These are phyloP conservation scores for Brachyopa scutellaris DNA, from an alignment of 2,888 invertebrate species.

Conservation along the genomic window DNA sequence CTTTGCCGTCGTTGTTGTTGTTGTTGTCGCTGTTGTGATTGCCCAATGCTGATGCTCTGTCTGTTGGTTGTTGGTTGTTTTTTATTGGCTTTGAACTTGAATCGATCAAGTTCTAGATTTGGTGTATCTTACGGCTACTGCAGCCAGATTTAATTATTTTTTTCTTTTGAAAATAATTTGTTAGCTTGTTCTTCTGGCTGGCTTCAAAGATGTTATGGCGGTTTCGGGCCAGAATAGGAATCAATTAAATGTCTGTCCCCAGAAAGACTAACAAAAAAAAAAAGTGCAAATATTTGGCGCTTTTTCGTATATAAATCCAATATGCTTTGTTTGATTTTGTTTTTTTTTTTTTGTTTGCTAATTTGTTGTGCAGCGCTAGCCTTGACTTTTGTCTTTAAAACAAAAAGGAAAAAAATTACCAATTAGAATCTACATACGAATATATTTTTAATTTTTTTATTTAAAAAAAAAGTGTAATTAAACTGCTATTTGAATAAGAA, in stretches of 20 bases:
- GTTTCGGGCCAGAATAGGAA: conserved; percentile 37
- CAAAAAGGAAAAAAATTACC: conserved; percentile 29
- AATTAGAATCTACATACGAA: conserved; percentile 39
- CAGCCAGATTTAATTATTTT: conserved; percentile 35
- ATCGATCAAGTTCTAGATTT: conserved; percentile 66
- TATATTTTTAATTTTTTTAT: background rate
- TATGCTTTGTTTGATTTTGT: background rate
- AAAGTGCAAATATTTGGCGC: conserved; percentile 29
- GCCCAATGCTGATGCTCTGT: conserved; percentile 35
- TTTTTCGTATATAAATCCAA: background rate
- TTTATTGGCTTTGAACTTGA: conserved; percentile 57
- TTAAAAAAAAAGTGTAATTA: background rate
- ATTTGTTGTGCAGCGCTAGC: conserved; percentile 30
- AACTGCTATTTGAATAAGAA: conserved; percentile 21
- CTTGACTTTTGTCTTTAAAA: conserved; percentile 60
- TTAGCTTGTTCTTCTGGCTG: conserved; percentile 17
- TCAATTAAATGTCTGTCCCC: conserved; percentile 2
- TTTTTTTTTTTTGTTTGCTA: background rate
- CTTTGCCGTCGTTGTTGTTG: background rate
- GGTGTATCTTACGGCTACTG: conserved; percentile 31
- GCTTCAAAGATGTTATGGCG: conserved; percentile 37
- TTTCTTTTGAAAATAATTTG: conserved; percentile 3
- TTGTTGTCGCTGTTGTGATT: conserved; percentile 11
- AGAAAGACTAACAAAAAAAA: conserved; percentile 8
- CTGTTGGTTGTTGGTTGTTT: conserved; percentile 9